A percentile compares a stretch with the other conserved stretches of the same genome.
Evolutionary conservation across 1,140 invertebrate species (phyloP).

Genomic region (Zaprionus inermis): DNA sequence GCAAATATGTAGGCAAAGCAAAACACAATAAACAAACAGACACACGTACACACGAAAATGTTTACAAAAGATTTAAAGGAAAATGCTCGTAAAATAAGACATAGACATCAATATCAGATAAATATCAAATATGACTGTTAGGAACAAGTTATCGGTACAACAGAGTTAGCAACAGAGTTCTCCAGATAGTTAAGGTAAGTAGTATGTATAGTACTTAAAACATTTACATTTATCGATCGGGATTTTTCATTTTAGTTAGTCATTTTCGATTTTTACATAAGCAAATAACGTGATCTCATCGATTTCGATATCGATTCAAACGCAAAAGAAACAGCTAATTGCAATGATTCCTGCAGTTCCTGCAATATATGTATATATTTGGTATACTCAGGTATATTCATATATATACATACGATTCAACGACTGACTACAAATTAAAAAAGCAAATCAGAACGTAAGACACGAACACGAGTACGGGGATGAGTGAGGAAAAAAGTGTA

Average conservation of each 20-base stretch:
- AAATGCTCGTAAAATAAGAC: slow-evolving; percentile 56
- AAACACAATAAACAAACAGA: slow-evolving; percentile 50
- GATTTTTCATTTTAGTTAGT: neutral
- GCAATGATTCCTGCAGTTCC: neutral
- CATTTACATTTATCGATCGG: slow-evolving; percentile 43
- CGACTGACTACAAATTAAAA: slow-evolving; percentile 6
- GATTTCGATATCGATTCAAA: slow-evolving; percentile 46
- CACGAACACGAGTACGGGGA: neutral
- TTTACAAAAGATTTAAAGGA: slow-evolving; percentile 55
- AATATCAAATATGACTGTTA: slow-evolving; percentile 25
- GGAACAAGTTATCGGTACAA: slow-evolving; percentile 49
- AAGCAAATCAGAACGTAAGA: slow-evolving; percentile 1
- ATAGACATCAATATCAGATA: slow-evolving; percentile 68
- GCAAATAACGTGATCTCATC: slow-evolving; percentile 57
- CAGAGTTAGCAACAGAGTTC: slow-evolving; percentile 56
- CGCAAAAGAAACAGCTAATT: slow-evolving; percentile 61
- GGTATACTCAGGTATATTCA: too few relatives aligned
- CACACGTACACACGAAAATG: slow-evolving; percentile 44
- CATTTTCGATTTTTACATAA: slow-evolving; percentile 56
- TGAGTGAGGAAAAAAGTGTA: slow-evolving; percentile 22
- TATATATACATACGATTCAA: neutral
- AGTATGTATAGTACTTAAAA: slow-evolving; percentile 14
- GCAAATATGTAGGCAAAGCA: slow-evolving; percentile 71
- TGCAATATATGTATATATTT: neutral
- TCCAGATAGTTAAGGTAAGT: slow-evolving; percentile 42